Conservation (phyloP, 1,140 invertebrate genomes). For the Papilio helenus region DNA sequence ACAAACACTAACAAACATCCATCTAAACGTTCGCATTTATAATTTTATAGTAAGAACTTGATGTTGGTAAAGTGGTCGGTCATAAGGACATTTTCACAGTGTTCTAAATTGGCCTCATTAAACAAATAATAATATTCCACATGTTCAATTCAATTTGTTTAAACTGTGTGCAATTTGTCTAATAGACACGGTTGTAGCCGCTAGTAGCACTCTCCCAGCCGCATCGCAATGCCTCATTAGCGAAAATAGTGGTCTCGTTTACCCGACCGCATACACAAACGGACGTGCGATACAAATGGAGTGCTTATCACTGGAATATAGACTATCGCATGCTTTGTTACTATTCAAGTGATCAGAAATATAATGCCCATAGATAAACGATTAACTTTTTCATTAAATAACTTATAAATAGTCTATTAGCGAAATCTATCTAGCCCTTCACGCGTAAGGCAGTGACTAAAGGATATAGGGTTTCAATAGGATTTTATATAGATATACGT, state of each 20-base stretch:
- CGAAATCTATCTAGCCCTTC: too few species aligned
- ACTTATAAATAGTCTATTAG: too few species aligned
- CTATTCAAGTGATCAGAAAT: not conserved
- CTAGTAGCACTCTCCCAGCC: constrained; percentile 9
- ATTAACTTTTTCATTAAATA: not conserved
- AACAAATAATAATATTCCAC: not conserved
- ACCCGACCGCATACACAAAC: constrained; percentile 8
- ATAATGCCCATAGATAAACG: not conserved
- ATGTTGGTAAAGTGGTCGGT: too few species aligned
- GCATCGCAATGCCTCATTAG: constrained; percentile 20
- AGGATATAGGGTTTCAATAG: too few species aligned
- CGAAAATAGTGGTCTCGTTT: constrained; percentile 24
- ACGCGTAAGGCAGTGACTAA: too few species aligned
- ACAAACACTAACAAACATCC: too few species aligned
- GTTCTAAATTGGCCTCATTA: not conserved
- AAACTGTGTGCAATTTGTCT: constrained; percentile 11
- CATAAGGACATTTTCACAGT: not conserved
- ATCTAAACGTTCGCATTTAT: too few species aligned
- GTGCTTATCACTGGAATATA: constrained; percentile 5
- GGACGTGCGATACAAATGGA: not conserved
- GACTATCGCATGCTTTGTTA: not conserved
- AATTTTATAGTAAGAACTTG: too few species aligned
- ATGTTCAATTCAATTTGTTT: constrained; percentile 19
- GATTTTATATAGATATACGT: too few species aligned
- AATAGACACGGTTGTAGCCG: constrained; percentile 15